phyloP scores from a whole-genome alignment of 2,113 vertebrate species.

The Panthera uncia region DNA sequence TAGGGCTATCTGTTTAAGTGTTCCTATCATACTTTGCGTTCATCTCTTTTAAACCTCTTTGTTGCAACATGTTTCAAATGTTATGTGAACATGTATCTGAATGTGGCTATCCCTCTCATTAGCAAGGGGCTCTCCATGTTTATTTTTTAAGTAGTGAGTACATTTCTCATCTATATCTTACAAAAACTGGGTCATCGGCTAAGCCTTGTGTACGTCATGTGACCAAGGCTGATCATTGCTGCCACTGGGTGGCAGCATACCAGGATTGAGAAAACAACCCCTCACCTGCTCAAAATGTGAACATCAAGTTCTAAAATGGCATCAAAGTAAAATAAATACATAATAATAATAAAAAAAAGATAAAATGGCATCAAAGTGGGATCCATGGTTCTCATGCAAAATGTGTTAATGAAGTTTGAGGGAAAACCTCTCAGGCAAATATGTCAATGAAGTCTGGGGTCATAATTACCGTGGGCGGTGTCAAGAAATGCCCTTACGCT shows the following conservation, averaged over 20 bases:
- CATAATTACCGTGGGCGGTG: not conserved
- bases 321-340: not conserved
- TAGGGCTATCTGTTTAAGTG: not conserved
- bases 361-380: not conserved
- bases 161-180: not conserved
- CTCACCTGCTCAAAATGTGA: not conserved
- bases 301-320: not conserved
- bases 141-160: not conserved
- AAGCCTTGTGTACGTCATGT: not conserved
- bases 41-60: not conserved
- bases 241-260: slow-evolving; percentile 56
- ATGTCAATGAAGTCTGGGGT: not conserved
- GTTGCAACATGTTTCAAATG: not conserved
- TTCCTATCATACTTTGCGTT: not conserved
- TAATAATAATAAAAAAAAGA: no score
- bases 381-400: not conserved
- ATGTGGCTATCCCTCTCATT: not conserved
- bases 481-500: not conserved
- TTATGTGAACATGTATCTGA: not conserved
- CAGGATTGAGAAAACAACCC: not conserved
- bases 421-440: not conserved
- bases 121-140: not conserved
- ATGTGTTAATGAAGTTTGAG: not conserved
- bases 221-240: not conserved
- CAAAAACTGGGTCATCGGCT: not conserved